Conservation (phyloP, 1,140 invertebrate species). For the Probaryconus sp. region DNA sequence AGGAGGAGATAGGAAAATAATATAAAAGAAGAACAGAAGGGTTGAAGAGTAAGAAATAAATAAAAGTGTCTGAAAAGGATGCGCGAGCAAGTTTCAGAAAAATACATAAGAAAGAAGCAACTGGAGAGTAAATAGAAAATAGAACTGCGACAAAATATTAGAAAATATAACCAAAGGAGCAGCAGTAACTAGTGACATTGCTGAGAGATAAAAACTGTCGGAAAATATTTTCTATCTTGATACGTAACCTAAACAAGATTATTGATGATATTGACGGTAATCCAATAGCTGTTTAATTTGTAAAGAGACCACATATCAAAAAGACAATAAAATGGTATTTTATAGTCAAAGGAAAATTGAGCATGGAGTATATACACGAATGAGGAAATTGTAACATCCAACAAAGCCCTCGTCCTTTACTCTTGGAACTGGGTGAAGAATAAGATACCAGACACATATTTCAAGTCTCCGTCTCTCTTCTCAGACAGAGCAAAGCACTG, state of each 20-base stretch:
- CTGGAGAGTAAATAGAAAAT: constrained; percentile 12
- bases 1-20: constrained; percentile 15
- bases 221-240: background rate
- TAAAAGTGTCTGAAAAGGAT: constrained; percentile 22
- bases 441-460: constrained; percentile 77
- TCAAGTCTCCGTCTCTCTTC: constrained; percentile 65
- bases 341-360: constrained; percentile 41
- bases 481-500: constrained; percentile 61
- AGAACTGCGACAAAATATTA: background rate
- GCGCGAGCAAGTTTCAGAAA: constrained; percentile 3
- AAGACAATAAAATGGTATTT: constrained; percentile 46
- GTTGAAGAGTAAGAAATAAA: constrained; percentile 37
- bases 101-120: constrained; percentile 4
- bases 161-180: too few relatives aligned
- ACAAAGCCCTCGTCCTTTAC: background rate
- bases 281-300: constrained; percentile 36
- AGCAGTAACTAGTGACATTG: too few relatives aligned
- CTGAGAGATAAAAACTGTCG: background rate
- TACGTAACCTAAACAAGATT: too few relatives aligned
- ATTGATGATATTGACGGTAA: background rate
- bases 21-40: constrained; percentile 18
- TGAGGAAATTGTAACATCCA: constrained; percentile 37
- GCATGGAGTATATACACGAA: constrained; percentile 39
- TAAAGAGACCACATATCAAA: constrained; percentile 36
- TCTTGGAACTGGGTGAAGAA: constrained; percentile 74